Evolutionary conservation across 2,888 invertebrate genomes (phyloP).

Genomic region (Troides aeacus): DNA sequence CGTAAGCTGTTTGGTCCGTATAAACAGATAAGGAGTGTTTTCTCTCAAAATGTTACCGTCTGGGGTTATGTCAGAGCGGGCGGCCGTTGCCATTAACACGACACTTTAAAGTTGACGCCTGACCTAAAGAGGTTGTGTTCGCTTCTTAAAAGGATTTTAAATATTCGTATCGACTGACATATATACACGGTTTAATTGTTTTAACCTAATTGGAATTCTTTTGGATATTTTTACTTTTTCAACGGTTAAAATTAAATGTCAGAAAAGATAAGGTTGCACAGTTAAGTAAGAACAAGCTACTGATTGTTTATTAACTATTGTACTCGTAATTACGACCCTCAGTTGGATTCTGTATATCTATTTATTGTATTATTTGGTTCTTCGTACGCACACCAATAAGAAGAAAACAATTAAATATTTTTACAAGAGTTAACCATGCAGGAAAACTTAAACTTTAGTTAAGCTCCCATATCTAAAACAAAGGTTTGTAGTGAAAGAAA

Average conservation of each 20-base stretch:
- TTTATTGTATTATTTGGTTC: no score
- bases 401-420: no score
- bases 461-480: no score
- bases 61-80: conserved; percentile 8
- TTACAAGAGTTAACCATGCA: no score
- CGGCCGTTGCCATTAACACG: conserved; percentile 11
- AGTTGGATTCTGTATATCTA: no score
- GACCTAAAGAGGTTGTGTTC: conserved; percentile 22
- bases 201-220: conserved; percentile 18
- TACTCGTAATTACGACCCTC: no score
- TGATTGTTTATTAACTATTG: background rate
- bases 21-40: conserved; percentile 13
- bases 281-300: no score
- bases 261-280: conserved; percentile 6
- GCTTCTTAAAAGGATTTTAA: conserved; percentile 20
- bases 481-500: no score
- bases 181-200: conserved; percentile 16
- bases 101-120: conserved; percentile 23
- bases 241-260: conserved; percentile 13
- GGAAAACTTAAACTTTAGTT: no score
- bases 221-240: conserved; percentile 3
- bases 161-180: conserved; percentile 11
- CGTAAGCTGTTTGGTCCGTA: no score
- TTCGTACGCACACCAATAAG: no score
- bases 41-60: conserved; percentile 22